These are phyloP conservation scores for Apeltes quadracus DNA, from an alignment of 2,113 vertebrate species.

Conservation along the genomic window DNA sequence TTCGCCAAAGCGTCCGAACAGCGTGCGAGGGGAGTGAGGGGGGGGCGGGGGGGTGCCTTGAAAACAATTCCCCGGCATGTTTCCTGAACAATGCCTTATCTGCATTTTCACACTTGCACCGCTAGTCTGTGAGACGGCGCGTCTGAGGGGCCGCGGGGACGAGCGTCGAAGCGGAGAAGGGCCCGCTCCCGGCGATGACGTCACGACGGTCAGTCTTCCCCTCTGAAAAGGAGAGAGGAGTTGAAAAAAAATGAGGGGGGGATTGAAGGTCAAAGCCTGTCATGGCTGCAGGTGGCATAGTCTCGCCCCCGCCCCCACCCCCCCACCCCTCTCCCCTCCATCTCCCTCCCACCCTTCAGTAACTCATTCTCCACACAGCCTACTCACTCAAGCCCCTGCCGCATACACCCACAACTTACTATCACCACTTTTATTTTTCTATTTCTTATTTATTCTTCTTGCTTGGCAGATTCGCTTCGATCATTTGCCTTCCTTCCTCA, in stretches of 20 bases:
- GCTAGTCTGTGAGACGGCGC: conserved; percentile 91
- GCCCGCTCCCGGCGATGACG: conserved; percentile 75
- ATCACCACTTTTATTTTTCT: conserved; percentile 41
- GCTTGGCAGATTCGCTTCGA: conserved; percentile 52
- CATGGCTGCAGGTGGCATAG: conserved; percentile 88
- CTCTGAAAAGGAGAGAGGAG: conserved; percentile 77
- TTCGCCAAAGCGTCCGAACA: conserved; percentile 60
- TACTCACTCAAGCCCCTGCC: conserved; percentile 68
- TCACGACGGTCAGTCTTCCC: conserved; percentile 79
- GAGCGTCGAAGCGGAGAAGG: conserved; percentile 81
- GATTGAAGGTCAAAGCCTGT: conserved; percentile 93
- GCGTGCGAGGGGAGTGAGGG: conserved; percentile 74
- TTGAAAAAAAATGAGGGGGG: conserved; percentile 43
- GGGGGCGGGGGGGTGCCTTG: conserved; percentile 80
- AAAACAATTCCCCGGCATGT: conserved; percentile 87
- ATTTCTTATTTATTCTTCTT: conserved; percentile 9
- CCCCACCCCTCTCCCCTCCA: conserved; percentile 51
- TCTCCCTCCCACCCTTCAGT: conserved; percentile 53
- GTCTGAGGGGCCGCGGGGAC: conserved; percentile 85
- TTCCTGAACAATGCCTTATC: conserved; percentile 85
- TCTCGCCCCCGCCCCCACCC: conserved; percentile 67
- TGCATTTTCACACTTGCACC: conserved; percentile 91
- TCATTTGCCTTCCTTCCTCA: conserved; percentile 47
- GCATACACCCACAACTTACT: conserved; percentile 32
- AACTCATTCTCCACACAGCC: conserved; percentile 81